phyloP scores from a whole-genome alignment of 2,113 vertebrate species.

The Steatornis caripensis region DNA sequence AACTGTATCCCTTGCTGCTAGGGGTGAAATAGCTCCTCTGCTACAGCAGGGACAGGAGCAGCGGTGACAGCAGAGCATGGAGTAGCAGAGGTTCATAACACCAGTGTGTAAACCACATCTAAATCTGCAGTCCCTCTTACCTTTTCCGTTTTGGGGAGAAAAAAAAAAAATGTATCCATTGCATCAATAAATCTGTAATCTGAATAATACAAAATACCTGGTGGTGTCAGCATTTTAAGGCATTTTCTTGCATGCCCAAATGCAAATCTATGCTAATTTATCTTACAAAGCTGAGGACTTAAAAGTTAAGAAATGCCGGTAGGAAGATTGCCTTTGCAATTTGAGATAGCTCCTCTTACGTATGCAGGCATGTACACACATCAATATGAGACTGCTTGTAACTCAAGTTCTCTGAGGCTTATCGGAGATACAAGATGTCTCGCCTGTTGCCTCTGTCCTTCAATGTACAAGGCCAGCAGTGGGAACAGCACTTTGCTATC shows the following conservation, averaged over 20 bases:
- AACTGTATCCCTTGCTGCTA: neutral
- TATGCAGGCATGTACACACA: neutral
- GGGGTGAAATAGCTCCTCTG: neutral
- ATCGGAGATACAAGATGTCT: neutral
- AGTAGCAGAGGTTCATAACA: neutral
- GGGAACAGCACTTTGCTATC: neutral
- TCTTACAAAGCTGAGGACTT: neutral
- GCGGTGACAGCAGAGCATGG: neutral
- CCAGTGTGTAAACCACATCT: neutral
- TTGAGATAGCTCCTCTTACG: neutral
- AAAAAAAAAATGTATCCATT: no score
- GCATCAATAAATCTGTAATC: no score
- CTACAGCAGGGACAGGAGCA: neutral
- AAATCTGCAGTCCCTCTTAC: neutral
- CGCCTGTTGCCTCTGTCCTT: accelerated
- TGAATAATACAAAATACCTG: neutral
- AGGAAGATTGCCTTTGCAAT: neutral
- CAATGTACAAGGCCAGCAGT: neutral
- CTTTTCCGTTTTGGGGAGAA: neutral
- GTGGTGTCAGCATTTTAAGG: neutral
- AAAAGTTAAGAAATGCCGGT: neutral
- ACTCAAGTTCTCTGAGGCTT: neutral
- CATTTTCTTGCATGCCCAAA: neutral
- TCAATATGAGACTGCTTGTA: neutral
- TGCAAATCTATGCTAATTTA: neutral